A percentile compares a stretch with the other conserved stretches of the same genome.
These are phyloP conservation scores for Sebastes schlegelii DNA, from an alignment of 2,113 vertebrate genomes.

Conservation along the genomic window DNA sequence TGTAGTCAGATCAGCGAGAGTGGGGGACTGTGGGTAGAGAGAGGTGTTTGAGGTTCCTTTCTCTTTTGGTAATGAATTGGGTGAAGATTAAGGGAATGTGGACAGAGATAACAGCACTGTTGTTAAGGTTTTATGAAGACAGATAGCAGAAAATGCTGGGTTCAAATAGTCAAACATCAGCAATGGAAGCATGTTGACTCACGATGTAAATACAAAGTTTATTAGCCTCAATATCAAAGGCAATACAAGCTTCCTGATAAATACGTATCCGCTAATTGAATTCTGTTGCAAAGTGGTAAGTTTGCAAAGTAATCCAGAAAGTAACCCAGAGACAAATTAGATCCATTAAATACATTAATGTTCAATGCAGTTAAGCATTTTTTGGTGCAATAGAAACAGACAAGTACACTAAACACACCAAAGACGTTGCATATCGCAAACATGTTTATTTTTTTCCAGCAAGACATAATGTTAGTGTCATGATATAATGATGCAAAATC, in stretches of 20 bases:
- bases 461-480: not conserved
- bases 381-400: not conserved
- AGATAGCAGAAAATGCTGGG: slow-evolving; percentile 43
- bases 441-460: not conserved
- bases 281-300: slow-evolving; percentile 25
- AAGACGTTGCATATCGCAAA: not conserved
- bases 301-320: slow-evolving; percentile 23
- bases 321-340: slow-evolving; percentile 4
- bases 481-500: not conserved
- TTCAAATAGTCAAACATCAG: slow-evolving; percentile 47
- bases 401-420: not conserved
- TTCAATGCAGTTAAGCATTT: not conserved
- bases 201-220: slow-evolving; percentile 42
- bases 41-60: slow-evolving; percentile 42
- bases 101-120: slow-evolving; percentile 49
- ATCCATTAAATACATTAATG: slow-evolving; percentile 17
- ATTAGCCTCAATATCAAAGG: slow-evolving; percentile 47
- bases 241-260: slow-evolving; percentile 39
- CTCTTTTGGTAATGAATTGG: slow-evolving; percentile 53
- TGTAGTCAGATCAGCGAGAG: slow-evolving; percentile 59
- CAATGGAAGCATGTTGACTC: slow-evolving; percentile 45
- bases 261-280: slow-evolving; percentile 33
- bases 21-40: slow-evolving; percentile 23
- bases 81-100: slow-evolving; percentile 51
- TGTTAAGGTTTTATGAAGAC: slow-evolving; percentile 46